phyloP scores from a whole-genome alignment of 2,113 vertebrate genomes.

The Coryphaenoides rupestris region DNA sequence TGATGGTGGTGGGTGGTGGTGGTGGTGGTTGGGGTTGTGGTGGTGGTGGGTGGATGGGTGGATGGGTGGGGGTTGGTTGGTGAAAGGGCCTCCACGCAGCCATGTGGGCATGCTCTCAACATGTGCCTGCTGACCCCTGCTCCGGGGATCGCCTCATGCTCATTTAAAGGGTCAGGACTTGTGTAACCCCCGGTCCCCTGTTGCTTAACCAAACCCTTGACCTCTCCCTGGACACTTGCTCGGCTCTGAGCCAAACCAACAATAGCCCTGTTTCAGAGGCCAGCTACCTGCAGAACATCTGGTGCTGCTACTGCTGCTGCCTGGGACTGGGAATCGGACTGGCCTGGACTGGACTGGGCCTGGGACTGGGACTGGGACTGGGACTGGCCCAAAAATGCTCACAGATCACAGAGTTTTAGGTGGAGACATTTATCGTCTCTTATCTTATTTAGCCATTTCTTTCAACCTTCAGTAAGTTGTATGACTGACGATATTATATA shows the following conservation, averaged over 20 bases:
- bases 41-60: no score
- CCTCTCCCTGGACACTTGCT: slow-evolving; percentile 62
- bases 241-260: slow-evolving; percentile 56
- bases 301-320: slow-evolving; percentile 46
- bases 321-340: no score
- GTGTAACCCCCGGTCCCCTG: slow-evolving; percentile 51
- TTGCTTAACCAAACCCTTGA: slow-evolving; percentile 57
- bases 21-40: no score
- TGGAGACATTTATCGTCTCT: no score
- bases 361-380: no score
- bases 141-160: slow-evolving; percentile 63
- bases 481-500: no score
- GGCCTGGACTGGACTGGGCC: no score
- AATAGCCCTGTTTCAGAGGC: slow-evolving; percentile 60
- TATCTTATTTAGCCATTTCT: no score
- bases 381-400: no score
- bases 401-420: no score
- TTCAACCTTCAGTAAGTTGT: no score
- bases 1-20: no score
- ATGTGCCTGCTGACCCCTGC: slow-evolving; percentile 62
- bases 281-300: slow-evolving; percentile 62
- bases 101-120: slow-evolving; percentile 61
- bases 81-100: slow-evolving; percentile 38
- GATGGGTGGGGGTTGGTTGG: slow-evolving; percentile 10
- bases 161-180: slow-evolving; percentile 70